These are phyloP conservation scores for Gallinago solitaria DNA, from an alignment of 2,797 vertebrate species.

Conservation along the genomic window DNA sequence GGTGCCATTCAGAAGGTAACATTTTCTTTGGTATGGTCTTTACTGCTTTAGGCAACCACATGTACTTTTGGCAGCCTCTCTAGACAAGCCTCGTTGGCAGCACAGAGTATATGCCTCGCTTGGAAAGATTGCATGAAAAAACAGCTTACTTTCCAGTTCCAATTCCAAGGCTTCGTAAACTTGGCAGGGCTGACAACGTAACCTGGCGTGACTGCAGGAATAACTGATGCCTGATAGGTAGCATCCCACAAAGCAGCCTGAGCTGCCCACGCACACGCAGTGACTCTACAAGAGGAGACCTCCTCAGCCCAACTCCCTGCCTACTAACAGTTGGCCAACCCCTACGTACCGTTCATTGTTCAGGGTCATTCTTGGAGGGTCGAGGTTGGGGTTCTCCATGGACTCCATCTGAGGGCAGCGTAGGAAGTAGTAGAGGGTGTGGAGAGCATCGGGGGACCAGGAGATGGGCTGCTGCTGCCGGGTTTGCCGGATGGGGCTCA, in stretches of 20 bases:
- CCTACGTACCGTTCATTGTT: conserved; percentile 83
- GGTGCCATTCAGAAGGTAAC: conserved; percentile 4
- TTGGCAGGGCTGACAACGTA: not conserved
- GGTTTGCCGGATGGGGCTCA: conserved; percentile 77
- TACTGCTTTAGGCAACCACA: conserved; percentile 41
- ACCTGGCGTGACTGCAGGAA: conserved; percentile 39
- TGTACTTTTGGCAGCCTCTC: conserved; percentile 22
- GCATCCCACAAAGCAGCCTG: not conserved
- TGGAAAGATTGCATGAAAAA: conserved; percentile 19
- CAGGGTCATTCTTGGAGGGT: conserved; percentile 85
- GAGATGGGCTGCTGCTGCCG: conserved; percentile 83
- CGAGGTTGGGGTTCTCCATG: conserved; percentile 92
- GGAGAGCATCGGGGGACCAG: conserved; percentile 91
- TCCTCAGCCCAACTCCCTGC: not conserved
- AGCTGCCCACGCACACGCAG: not conserved
- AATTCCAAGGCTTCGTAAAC: not conserved
- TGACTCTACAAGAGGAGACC: not conserved
- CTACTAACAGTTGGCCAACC: not conserved
- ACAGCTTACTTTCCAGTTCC: conserved; percentile 47
- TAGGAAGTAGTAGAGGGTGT: conserved; percentile 95
- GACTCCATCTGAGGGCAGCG: conserved; percentile 92
- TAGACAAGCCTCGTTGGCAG: conserved; percentile 44
- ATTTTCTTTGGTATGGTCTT: conserved; percentile 51
- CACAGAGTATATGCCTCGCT: not conserved
- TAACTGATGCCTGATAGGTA: conserved; percentile 6